Base-by-base conservation (phyloP, 2,797 vertebrate genomes). In the Naso thynnoides region DNA sequence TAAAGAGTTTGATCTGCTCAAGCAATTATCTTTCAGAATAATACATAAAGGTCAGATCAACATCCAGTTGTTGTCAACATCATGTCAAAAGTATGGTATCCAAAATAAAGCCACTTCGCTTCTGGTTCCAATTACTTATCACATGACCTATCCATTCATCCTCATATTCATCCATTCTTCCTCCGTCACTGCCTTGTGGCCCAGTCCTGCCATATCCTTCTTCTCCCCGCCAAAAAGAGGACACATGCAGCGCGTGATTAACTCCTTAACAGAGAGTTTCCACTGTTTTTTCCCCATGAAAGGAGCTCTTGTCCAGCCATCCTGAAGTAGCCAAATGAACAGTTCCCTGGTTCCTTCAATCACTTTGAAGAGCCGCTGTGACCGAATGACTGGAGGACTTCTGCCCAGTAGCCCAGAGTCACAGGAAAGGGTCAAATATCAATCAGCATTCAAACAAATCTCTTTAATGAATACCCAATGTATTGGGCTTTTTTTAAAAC, bases 281-380 rank as follows among this genome's bases (percentile, higher is more conserved):
- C 86, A 92, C 94, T 95, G 94, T 94, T 88, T 91, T 78, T 61
- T 42, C 57, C 39, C 75, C 55, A 89, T 95, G 93, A 95, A 95
- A 94, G 91, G 83, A 85, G 81, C 85, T 88, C 87, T 95, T 95
- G 94, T 95, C 81, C 85, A 72, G 47, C 49, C 26, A 31, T 85
- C 77, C 78, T 64, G 61, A 86, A 88, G 77, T 76, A 86, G 85
- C 86, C 71, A 87, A 89, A 87, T 75, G 82, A 83, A 84, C 83
- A 89, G 86, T 89, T 90, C 85, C 86, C 81, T 73, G 89, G 76
- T 90, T 89, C 84, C 85, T 79, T 70, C 16, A 0, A 73, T 83
- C 81, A 77, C 91, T 93, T 92, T 95, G 91, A 93, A 90, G 84
- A 83, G 74, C 81, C 18, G 47, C 79, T 69, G 67, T 85, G 90